These are phyloP conservation scores for Spheniscus humboldti DNA, from an alignment of 2,797 vertebrate species.

Conservation along the genomic window DNA sequence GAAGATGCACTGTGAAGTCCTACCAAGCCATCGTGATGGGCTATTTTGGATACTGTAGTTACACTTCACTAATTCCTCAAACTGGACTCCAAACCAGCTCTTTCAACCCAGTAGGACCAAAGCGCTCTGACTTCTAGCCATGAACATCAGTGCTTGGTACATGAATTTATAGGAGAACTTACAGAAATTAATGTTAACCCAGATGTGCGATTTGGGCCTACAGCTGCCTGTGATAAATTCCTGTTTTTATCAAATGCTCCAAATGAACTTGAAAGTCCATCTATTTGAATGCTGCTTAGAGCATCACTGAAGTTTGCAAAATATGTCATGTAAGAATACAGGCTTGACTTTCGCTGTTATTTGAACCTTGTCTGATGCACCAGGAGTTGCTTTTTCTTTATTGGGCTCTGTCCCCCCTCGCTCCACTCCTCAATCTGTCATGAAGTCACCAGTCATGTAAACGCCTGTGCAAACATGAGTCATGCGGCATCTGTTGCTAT, in stretches of 20 bases:
- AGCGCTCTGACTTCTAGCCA: not conserved
- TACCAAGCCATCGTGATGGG: not conserved
- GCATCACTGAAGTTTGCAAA: not conserved
- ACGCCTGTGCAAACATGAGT: not conserved
- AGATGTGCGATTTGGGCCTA: not conserved
- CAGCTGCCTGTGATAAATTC: not conserved
- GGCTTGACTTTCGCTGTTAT: not conserved
- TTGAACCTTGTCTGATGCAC: not conserved
- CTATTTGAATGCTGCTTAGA: not conserved
- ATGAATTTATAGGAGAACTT: not conserved
- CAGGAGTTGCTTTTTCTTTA: not conserved
- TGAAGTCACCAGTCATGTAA: not conserved
- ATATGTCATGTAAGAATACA: not conserved
- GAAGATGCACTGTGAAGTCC: not conserved
- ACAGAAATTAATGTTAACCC: not conserved
- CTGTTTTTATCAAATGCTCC: not conserved
- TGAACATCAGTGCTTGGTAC: not conserved
- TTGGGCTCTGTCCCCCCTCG: not conserved
- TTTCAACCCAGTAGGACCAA: not conserved
- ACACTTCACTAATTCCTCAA: not conserved
- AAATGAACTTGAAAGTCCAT: not conserved
- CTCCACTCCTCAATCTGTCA: not conserved
- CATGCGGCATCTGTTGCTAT: conserved; percentile 19
- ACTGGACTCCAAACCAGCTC: not conserved
- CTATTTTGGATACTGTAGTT: not conserved